These are phyloP conservation scores for Recurvirostra avosetta DNA, from an alignment of 2,113 vertebrate species.

Conservation along the genomic window DNA sequence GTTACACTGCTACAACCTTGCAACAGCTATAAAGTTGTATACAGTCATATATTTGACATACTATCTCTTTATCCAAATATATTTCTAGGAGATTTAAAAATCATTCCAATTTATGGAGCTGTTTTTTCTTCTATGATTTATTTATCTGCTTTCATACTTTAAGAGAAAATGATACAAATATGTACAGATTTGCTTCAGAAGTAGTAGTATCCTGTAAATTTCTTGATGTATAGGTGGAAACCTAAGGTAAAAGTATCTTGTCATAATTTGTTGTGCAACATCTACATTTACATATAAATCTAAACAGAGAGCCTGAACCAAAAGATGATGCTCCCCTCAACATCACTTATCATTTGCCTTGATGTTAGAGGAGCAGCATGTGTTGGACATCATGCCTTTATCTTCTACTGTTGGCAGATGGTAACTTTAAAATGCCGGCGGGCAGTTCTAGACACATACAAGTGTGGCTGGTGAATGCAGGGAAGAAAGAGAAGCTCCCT, in stretches of 20 bases:
- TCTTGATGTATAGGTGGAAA: background rate
- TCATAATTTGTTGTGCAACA: background rate
- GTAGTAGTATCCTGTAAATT: background rate
- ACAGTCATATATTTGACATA: background rate
- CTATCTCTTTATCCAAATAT: background rate
- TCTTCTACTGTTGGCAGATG: background rate
- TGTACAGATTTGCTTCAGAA: background rate
- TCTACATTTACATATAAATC: background rate
- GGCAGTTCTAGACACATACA: background rate
- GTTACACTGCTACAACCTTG: background rate
- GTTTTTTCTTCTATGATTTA: background rate
- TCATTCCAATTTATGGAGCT: background rate
- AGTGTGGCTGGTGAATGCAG: background rate
- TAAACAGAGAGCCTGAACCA: background rate
- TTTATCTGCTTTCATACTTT: background rate
- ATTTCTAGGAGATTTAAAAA: background rate
- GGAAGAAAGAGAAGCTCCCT: background rate
- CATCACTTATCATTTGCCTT: background rate
- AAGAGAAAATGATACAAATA: background rate
- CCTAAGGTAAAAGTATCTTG: background rate
- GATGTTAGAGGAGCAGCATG: background rate
- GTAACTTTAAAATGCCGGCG: rapidly evolving
- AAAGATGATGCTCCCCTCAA: background rate
- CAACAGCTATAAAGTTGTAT: background rate
- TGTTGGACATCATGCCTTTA: background rate